Conservation (phyloP, 2,113 vertebrate species). For the Poeciliopsis turrubarensis region DNA sequence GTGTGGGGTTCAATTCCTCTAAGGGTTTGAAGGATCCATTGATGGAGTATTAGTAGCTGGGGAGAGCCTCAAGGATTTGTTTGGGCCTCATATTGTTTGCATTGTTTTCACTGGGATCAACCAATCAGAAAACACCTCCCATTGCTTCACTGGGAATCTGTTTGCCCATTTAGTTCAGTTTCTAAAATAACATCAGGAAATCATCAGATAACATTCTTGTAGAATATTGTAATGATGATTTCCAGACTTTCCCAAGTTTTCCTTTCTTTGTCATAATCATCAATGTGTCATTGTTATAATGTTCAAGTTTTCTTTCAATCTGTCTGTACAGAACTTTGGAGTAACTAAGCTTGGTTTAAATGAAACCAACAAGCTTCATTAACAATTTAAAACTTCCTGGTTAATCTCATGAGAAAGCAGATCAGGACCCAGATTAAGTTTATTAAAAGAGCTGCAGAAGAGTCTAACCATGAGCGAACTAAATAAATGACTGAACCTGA, state of each 20-base stretch:
- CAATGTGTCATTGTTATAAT: too few species aligned
- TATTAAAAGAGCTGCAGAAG: not conserved
- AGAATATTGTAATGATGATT: too few species aligned
- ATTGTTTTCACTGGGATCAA: not conserved
- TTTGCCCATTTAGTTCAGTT: not conserved
- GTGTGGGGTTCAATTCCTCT: not conserved
- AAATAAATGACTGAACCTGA: constrained; percentile 4
- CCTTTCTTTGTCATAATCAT: too few species aligned
- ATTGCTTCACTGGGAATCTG: not conserved
- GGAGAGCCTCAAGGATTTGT: not conserved
- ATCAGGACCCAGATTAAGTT: not conserved
- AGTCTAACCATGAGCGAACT: not conserved
- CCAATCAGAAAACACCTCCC: not conserved
- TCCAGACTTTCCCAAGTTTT: too few species aligned
- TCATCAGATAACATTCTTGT: not conserved
- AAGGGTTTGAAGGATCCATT: not conserved
- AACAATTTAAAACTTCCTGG: not conserved
- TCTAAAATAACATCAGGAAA: not conserved
- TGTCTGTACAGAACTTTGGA: too few species aligned
- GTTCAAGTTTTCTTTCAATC: too few species aligned
- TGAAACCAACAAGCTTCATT: not conserved
- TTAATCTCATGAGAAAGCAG: not conserved
- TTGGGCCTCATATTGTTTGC: not conserved
- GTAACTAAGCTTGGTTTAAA: not conserved
- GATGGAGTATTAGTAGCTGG: not conserved